Evolutionary conservation across 1,140 invertebrate species (phyloP).

Genomic region (Liolophura sinensis): DNA sequence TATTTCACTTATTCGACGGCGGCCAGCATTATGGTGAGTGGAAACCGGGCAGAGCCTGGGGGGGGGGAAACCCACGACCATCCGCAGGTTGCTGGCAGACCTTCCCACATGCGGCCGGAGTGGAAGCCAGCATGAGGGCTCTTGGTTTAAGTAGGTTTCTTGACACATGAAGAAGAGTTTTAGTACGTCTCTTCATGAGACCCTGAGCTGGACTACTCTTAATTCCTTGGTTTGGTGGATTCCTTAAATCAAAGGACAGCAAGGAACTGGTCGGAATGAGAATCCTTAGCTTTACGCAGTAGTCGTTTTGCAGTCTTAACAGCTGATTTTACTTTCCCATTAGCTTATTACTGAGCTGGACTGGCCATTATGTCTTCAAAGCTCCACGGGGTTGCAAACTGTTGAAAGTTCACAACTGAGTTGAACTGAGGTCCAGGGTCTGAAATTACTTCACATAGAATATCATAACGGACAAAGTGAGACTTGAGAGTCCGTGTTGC

Average conservation of each 20-base stretch:
- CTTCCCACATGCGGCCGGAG: too few relatives aligned
- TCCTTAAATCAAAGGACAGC: constrained; percentile 14
- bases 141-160: too few relatives aligned
- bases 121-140: too few relatives aligned
- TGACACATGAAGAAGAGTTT: too few relatives aligned
- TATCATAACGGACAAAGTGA: constrained; percentile 13
- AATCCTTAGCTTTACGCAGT: constrained; percentile 4
- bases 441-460: constrained; percentile 8
- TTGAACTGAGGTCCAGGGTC: constrained; percentile 18
- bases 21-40: too few relatives aligned
- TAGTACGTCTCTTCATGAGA: background rate
- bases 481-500: constrained; percentile 10
- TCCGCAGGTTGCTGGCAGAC: too few relatives aligned
- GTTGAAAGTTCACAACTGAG: constrained; percentile 13
- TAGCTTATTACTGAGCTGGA: constrained; percentile 6
- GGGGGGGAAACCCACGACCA: too few relatives aligned
- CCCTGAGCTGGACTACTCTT: constrained; percentile 12
- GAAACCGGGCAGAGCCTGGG: too few relatives aligned
- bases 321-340: constrained; percentile 19
- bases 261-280: constrained; percentile 6
- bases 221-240: constrained; percentile 13
- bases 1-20: too few relatives aligned
- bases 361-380: constrained; percentile 10
- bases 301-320: constrained; percentile 16
- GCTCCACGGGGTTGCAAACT: constrained; percentile 10